A percentile compares a stretch with the other conserved stretches of the same genome.
These are phyloP conservation scores for Puffinus mauretanicus DNA, from an alignment of 2,113 vertebrate species.

Conservation along the genomic window DNA sequence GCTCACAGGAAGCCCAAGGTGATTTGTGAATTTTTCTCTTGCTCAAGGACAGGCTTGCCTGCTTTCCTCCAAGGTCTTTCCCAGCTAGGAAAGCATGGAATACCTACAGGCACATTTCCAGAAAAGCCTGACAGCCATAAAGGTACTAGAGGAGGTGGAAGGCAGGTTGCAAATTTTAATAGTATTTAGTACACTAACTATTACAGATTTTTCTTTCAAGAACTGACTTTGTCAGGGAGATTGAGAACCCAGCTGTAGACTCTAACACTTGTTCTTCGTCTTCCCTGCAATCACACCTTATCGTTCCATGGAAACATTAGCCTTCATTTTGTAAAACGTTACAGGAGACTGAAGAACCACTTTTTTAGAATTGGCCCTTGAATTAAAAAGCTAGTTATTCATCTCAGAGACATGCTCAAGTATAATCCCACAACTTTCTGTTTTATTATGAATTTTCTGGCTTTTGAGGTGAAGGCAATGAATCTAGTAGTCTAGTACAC, in stretches of 20 bases:
- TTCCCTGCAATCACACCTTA: not conserved
- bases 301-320: not conserved
- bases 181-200: not conserved
- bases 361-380: not conserved
- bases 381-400: not conserved
- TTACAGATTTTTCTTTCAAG: not conserved
- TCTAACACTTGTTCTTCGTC: not conserved
- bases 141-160: not conserved
- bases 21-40: not conserved
- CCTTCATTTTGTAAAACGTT: not conserved
- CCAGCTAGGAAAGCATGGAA: not conserved
- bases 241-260: not conserved
- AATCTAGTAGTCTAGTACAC: not conserved
- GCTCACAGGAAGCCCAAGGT: not conserved
- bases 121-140: not conserved
- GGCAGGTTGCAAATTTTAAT: not conserved
- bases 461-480: not conserved
- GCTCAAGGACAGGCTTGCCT: not conserved
- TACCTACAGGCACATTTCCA: not conserved
- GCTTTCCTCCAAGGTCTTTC: not conserved
- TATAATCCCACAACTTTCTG: not conserved
- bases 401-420: not conserved
- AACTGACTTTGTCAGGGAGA: not conserved
- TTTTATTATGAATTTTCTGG: not conserved
- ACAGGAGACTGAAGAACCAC: not conserved